A percentile compares a stretch with the other conserved stretches of the same genome.
phyloP scores from a whole-genome alignment of 2,888 invertebrate species.

The Cosmia trapezina region DNA sequence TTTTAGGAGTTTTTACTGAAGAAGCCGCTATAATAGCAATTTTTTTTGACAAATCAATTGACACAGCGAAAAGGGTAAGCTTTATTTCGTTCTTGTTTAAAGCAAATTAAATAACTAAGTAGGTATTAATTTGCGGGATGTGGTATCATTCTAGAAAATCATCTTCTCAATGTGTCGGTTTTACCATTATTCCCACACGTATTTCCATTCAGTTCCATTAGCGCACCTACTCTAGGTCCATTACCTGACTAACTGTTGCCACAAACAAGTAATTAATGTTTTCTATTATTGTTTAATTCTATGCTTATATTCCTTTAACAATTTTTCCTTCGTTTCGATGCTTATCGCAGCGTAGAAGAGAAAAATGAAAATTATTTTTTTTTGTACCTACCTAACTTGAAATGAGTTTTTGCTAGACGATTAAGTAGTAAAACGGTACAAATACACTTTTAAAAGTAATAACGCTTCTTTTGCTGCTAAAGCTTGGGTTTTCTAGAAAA shows the following conservation, averaged over 20 bases:
- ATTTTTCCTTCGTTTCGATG: conserved; percentile 18
- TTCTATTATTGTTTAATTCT: conserved; percentile 45
- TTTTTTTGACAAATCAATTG: conserved; percentile 12
- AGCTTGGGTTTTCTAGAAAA: too few relatives aligned
- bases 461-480: neutral
- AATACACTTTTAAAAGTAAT: conserved; percentile 20
- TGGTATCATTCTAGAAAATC: neutral
- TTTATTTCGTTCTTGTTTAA: neutral
- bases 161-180: neutral
- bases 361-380: conserved; percentile 6
- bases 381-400: neutral
- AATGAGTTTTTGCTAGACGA: neutral
- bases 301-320: conserved; percentile 16
- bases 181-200: neutral
- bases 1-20: conserved; percentile 14
- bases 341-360: neutral
- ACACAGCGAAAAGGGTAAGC: neutral
- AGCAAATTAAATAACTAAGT: neutral
- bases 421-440: neutral
- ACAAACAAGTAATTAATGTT: conserved; percentile 37
- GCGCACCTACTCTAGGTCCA: conserved; percentile 18
- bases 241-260: conserved; percentile 15
- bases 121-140: neutral
- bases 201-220: conserved; percentile 27
- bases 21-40: conserved; percentile 14